Evolutionary conservation across 1,140 invertebrate species (phyloP).

Genomic region (Drosophila serrata): DNA sequence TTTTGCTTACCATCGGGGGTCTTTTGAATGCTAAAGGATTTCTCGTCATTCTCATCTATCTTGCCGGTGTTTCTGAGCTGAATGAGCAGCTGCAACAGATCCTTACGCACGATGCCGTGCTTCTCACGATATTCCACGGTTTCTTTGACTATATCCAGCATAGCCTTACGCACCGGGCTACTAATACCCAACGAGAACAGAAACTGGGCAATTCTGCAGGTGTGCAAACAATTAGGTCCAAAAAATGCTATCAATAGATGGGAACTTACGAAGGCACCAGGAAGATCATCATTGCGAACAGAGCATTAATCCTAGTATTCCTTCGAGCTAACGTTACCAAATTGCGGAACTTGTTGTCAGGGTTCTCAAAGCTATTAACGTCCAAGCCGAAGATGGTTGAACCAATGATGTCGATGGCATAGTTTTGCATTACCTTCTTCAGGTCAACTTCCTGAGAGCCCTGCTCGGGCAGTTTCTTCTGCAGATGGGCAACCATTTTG

Average conservation of each 20-base stretch:
- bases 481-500: conserved; percentile 68
- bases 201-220: conserved; percentile 47
- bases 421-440: conserved; percentile 61
- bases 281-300: conserved; percentile 63
- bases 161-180: conserved; percentile 36
- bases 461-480: conserved; percentile 52
- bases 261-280: conserved; percentile 69
- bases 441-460: conserved; percentile 58
- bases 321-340: conserved; percentile 27
- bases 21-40: conserved; percentile 60
- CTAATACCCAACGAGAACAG: conserved; percentile 57
- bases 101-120: conserved; percentile 86
- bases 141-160: conserved; percentile 86
- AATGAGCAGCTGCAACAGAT: conserved; percentile 87
- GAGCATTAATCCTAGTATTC: conserved; percentile 14
- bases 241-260: rapidly evolving
- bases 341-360: conserved; percentile 67
- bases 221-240: neutral
- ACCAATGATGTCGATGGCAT: conserved; percentile 76
- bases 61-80: conserved; percentile 86
- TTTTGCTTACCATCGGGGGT: conserved; percentile 43
- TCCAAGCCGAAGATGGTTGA: conserved; percentile 77
- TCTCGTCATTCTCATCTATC: conserved; percentile 65
- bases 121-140: conserved; percentile 86
- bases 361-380: conserved; percentile 70